Percentiles rank a stretch among this genome's conserved stretches.
These are phyloP conservation scores for Amblyteles armatorius DNA, from an alignment of 2,888 invertebrate genomes.

Conservation along the genomic window DNA sequence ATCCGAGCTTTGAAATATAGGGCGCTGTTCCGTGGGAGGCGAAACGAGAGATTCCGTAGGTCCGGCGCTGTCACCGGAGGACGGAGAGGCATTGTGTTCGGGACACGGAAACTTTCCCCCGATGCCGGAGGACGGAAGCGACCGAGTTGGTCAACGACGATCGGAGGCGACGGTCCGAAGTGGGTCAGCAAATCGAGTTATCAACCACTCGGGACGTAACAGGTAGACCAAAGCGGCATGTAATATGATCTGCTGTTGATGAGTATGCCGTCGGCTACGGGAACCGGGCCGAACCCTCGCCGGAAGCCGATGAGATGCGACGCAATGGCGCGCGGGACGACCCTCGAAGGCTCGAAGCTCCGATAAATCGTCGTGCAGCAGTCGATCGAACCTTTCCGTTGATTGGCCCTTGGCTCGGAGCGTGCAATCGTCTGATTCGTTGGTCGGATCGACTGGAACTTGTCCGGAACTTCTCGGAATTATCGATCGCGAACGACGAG, in stretches of 20 bases:
- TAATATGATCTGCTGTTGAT: constrained; percentile 76
- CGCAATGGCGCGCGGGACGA: neutral
- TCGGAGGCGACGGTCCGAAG: constrained; percentile 73
- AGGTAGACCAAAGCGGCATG: constrained; percentile 78
- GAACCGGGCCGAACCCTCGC: neutral
- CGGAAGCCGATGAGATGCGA: neutral
- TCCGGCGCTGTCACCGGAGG: neutral
- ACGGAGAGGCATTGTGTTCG: neutral
- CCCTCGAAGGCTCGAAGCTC: neutral
- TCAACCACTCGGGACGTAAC: constrained; percentile 78
- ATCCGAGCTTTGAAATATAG: neutral
- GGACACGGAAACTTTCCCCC: neutral
- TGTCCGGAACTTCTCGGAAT: neutral
- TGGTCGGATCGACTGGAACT: no score
- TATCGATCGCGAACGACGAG: neutral
- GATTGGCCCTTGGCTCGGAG: neutral
- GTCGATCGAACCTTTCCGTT: neutral
- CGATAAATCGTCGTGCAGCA: no score
- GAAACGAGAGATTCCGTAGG: neutral
- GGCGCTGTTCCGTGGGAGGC: neutral
- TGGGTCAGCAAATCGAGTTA: constrained; percentile 78
- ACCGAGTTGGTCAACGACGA: constrained; percentile 1
- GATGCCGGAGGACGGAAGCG: neutral
- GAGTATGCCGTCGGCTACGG: constrained; percentile 54
- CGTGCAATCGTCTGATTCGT: no score